Base-by-base conservation (phyloP, 2,113 vertebrate species). In the Mola mola region DNA sequence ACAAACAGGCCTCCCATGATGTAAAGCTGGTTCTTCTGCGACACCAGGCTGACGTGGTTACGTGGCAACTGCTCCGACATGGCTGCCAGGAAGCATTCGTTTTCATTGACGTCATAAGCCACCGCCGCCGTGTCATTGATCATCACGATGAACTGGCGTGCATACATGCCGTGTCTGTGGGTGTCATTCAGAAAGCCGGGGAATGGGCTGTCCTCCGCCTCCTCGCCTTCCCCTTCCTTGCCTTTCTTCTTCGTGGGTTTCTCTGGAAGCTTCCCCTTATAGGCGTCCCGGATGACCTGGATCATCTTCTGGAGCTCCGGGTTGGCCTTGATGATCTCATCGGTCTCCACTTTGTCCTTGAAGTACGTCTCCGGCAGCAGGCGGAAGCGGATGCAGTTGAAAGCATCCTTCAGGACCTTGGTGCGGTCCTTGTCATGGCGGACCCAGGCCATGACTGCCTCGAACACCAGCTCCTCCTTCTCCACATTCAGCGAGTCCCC, bases 331-430 rank as follows among this genome's bases (percentile, higher is more conserved):
- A 99, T 90, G 22, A 98, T 80, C 19, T 97, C 96, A 37, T 98
- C 93, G 4, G 92, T 93, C 86, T 98, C 97, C 43, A 99, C 96
- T 12, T 90, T 93, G 24, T 99, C 96, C 69, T 93, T 94, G 80
- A 99, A 95, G 77, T 96, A 99, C 73, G 95, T 97, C 89, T 98
- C 96, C 1, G 95, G 75, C 87, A 99, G 92, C 24, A 99, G 93
- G 38, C 96, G 96, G 84, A 99, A 99, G 64, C 97, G 96, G 70
- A 99, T 90, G 66, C 95, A 99, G 55, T 98, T 93, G 78, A 99
- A 96, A 21, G 95, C 93, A 29, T 99, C 97, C 4, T 82, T 91
- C 19, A 99, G 90, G 66, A 80, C 87, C 78, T 95, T 96, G 10
- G 78, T 57, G 43, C 95, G 94, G 59, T 96, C 95, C 77, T 92